Percentiles rank a stretch among this genome's conserved stretches.
Conservation (phyloP, 2,113 vertebrate species). For the Dasyornis broadbenti region DNA sequence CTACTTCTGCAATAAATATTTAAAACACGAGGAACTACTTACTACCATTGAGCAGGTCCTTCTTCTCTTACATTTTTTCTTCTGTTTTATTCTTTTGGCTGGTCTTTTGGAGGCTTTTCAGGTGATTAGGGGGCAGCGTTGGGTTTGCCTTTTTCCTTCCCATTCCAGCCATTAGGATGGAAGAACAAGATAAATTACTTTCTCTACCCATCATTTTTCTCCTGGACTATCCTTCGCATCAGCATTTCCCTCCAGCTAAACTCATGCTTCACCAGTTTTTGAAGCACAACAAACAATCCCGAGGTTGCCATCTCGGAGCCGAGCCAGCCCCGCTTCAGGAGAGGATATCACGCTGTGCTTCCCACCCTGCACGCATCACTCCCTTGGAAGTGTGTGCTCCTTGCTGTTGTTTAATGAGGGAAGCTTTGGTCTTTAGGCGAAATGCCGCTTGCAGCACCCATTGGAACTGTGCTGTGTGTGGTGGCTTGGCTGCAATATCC, state of each 20-base stretch:
- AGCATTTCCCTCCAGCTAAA: constrained; percentile 31
- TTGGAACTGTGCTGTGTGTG: not conserved
- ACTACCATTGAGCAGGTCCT: not conserved
- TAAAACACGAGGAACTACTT: not conserved
- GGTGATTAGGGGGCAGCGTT: not conserved
- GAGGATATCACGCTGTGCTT: not conserved
- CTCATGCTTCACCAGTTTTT: constrained; percentile 1
- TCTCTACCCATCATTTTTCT: constrained; percentile 26
- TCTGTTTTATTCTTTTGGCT: not conserved
- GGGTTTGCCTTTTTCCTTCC: not conserved
- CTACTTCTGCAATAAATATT: not conserved
- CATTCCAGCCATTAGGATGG: not conserved
- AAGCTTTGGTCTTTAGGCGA: not conserved
- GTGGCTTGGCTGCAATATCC: not conserved
- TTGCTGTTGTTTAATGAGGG: not conserved
- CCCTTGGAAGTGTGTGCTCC: not conserved
- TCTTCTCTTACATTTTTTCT: not conserved
- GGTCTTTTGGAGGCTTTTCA: not conserved
- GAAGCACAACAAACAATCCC: constrained; percentile 15
- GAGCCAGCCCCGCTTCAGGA: not conserved
- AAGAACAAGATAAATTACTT: constrained; percentile 42
- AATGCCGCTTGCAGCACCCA: not conserved
- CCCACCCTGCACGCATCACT: not conserved
- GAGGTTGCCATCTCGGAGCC: not conserved
- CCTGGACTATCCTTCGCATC: not conserved